Evolutionary conservation across 2,888 invertebrate species (phyloP), one percentile per base, ranked within the genome.

Genomic region (Leptarthrus brevirostris): DNA sequence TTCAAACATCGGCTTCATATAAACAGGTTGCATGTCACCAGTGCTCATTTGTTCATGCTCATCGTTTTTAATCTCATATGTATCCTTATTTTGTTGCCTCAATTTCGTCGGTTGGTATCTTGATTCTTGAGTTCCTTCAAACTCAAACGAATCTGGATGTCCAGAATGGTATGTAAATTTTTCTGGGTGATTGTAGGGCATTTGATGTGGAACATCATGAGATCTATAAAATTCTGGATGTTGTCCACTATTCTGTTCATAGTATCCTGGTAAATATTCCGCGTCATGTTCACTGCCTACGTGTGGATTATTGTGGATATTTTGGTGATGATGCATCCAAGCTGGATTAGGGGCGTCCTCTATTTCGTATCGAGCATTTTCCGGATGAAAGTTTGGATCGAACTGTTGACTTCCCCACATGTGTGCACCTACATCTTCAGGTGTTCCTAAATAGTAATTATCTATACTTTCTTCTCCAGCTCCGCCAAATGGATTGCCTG

Each of bases 331-430:
- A 47, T 44, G 22, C 30, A 30, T 8, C 56, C 56, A 56, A 18
- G 18, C 18, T 2, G 16, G 18, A 5, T 36, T n/a, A 0, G 18
- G 18, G 5, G 16, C 12, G 1, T 66, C 24, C 2, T 44, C 47
- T 10, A 26, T 26, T 47, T 66, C 24, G 26, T 40, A 47, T 3
- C 47, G 64, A 1, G 6, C 24, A 14, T 16, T 14, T 1, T 66
- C 64, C 26, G 64, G 64, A 30, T 52, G 49, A 3, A 69, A 52
- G 34, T 34, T 24, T 1, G 30, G 1, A 34, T 69, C 52, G 14
- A 69, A 52, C 22, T 49, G 14, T 12, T 69, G 52, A 18, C 52
- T 26, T 8, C 52, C 34, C 69, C 69, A 69, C 52, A 69, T 49
- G 18, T 26, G 34, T 0, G 69, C 52, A 12, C 52, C 52, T 20